These are phyloP conservation scores for Drepanosiphum platanoidis DNA, from an alignment of 2,888 invertebrate genomes.

Conservation along the genomic window DNA sequence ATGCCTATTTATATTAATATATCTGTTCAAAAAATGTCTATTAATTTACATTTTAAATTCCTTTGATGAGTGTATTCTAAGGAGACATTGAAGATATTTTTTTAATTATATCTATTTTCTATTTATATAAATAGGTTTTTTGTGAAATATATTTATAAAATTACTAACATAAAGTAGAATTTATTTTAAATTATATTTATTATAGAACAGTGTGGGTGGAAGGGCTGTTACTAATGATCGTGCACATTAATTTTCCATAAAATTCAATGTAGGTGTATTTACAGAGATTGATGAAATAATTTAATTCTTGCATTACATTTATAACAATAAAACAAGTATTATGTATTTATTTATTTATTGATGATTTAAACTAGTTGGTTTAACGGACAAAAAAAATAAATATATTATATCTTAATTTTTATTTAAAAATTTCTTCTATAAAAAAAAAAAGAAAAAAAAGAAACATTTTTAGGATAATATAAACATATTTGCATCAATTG, in stretches of 20 bases:
- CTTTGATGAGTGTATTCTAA: constrained; percentile 9
- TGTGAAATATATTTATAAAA: background rate
- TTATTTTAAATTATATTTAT: background rate
- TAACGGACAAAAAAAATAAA: no score
- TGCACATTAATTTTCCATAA: background rate
- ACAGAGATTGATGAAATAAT: background rate
- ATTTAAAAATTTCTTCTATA: no score
- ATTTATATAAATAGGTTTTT: background rate
- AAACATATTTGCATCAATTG: no score
- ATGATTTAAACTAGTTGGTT: no score
- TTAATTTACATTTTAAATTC: constrained; percentile 33
- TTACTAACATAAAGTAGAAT: background rate
- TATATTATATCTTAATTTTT: no score
- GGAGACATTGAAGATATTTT: background rate
- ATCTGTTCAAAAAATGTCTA: background rate
- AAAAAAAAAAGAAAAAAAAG: no score
- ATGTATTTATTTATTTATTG: background rate
- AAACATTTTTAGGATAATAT: no score
- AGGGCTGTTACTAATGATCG: background rate
- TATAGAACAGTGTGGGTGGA: constrained; percentile 10
- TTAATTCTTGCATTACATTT: background rate
- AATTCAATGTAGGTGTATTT: background rate
- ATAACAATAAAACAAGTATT: background rate
- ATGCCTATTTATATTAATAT: constrained; percentile 13
- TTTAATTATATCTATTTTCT: background rate